Conservation (phyloP, 35 echinoderm and acorn worm species). For the Hemicentrotus pulcherrimus region DNA sequence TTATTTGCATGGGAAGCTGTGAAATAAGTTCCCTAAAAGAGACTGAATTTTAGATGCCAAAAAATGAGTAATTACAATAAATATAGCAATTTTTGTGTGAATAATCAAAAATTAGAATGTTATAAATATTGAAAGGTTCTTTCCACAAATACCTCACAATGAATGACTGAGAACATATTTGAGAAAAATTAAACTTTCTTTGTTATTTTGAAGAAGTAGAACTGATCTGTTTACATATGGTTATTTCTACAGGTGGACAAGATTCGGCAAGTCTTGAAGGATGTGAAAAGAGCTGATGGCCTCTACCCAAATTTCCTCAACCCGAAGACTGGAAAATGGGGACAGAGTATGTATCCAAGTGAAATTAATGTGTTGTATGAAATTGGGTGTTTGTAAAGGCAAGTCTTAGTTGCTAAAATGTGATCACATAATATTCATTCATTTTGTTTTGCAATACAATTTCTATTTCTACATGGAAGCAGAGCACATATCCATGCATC, state of each 20-base stretch:
- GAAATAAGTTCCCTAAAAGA: too few species aligned
- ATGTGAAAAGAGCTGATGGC: conserved; percentile 80
- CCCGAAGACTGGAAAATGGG: conserved; percentile 98
- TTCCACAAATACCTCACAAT: too few species aligned
- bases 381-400: too few species aligned
- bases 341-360: conserved; percentile 81
- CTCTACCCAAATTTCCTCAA: conserved; percentile 95
- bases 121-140: too few species aligned
- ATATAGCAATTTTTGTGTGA: not conserved
- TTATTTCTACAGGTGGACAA: conserved; percentile 78
- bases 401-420: too few species aligned
- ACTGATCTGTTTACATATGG: not conserved
- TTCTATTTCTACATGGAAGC: too few species aligned
- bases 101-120: not conserved
- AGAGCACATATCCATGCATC: too few species aligned
- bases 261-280: conserved; percentile 71
- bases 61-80: too few species aligned
- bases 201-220: not conserved
- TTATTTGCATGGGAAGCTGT: not conserved
- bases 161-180: not conserved
- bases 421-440: too few species aligned
- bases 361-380: not conserved
- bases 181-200: not conserved
- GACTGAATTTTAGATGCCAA: too few species aligned
- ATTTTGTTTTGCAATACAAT: too few species aligned